Evolutionary conservation across 2,113 vertebrate species (phyloP).

Genomic region (Eonycteris spelaea): DNA sequence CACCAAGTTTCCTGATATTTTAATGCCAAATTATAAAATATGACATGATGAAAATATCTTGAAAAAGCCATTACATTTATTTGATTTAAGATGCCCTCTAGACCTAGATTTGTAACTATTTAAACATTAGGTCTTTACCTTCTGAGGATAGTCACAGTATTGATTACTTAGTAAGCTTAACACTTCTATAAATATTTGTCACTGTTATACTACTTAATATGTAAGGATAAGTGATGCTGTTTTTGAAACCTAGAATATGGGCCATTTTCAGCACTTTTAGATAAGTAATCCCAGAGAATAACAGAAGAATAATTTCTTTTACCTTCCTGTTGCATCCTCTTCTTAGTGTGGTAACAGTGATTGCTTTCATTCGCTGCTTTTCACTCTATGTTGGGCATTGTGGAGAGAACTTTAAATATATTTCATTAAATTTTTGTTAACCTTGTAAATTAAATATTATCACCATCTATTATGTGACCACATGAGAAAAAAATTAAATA

Average conservation of each 20-base stretch:
- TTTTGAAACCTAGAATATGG: neutral
- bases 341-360: neutral
- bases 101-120: neutral
- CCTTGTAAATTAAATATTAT: neutral
- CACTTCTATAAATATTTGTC: constrained; percentile 54
- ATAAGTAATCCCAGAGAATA: neutral
- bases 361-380: neutral
- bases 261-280: neutral
- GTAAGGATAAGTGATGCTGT: neutral
- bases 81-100: neutral
- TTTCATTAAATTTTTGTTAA: neutral
- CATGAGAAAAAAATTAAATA: neutral
- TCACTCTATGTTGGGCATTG: neutral
- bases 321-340: neutral
- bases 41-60: neutral
- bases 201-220: neutral
- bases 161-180: neutral
- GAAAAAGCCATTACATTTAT: neutral
- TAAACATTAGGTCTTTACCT: neutral
- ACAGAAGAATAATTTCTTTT: neutral
- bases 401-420: neutral
- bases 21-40: neutral
- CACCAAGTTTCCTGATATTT: neutral
- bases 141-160: neutral
- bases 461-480: neutral